Evolutionary conservation across 2,113 vertebrate genomes (phyloP).

Genomic region (Jacana jacana): DNA sequence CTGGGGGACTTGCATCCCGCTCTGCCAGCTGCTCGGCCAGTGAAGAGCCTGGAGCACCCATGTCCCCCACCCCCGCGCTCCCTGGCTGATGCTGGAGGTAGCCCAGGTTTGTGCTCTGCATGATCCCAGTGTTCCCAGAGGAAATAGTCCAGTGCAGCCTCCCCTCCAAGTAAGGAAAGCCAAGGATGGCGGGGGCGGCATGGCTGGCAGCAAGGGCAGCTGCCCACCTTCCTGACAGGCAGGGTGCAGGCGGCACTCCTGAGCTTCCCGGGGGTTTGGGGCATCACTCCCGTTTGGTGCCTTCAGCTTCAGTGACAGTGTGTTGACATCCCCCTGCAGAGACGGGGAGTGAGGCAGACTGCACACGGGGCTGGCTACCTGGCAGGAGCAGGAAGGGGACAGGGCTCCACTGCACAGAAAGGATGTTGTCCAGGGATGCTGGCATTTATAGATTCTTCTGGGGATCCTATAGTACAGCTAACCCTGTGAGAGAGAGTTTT

Average conservation of each 20-base stretch:
- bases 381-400: not conserved
- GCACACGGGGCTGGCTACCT: not conserved
- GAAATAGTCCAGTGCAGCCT: not conserved
- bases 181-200: not conserved
- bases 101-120: not conserved
- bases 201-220: not conserved
- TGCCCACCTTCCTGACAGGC: not conserved
- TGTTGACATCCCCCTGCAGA: not conserved
- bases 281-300: rapidly evolving
- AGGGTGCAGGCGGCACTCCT: not conserved
- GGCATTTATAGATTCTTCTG: not conserved
- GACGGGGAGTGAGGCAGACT: not conserved
- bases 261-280: not conserved
- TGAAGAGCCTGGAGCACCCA: not conserved
- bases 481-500: not conserved
- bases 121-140: not conserved
- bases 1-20: not conserved
- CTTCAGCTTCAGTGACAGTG: not conserved
- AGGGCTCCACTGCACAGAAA: rapidly evolving
- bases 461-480: not conserved
- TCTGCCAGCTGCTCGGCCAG: rapidly evolving
- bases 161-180: not conserved
- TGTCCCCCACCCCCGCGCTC: not conserved
- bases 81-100: not conserved
- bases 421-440: not conserved